phyloP scores from a whole-genome alignment of 2,888 invertebrate species.

The Habroteleia sp. region DNA sequence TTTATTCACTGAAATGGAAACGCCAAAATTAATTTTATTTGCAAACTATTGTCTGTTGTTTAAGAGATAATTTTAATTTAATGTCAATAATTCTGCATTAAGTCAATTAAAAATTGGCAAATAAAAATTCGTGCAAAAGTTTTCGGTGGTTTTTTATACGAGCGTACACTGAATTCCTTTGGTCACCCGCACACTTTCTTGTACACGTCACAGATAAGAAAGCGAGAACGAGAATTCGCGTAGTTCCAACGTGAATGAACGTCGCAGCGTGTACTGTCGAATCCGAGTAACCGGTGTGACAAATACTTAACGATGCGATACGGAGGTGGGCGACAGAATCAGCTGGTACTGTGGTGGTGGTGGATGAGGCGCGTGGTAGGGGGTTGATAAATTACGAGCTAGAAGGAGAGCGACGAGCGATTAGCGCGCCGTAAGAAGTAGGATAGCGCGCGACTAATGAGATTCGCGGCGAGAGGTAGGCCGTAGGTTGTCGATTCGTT shows the following conservation, averaged over 20 bases:
- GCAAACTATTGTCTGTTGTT: no score
- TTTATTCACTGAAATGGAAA: no score
- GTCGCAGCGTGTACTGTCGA: conserved; percentile 61
- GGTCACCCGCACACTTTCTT: background rate
- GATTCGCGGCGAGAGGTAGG: conserved; percentile 46
- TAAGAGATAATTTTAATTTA: no score
- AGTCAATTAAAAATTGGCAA: no score
- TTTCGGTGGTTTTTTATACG: no score
- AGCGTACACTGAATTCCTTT: no score
- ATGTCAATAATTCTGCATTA: no score
- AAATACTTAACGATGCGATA: conserved; percentile 66
- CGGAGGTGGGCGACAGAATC: conserved; percentile 57
- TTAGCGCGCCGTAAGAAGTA: background rate
- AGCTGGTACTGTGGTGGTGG: conserved; percentile 29
- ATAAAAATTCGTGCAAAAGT: no score
- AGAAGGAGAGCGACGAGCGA: conserved; percentile 1
- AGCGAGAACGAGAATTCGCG: conserved; percentile 20
- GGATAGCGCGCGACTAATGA: conserved; percentile 20
- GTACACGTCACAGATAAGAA: conserved; percentile 24
- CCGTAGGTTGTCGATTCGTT: conserved; percentile 29
- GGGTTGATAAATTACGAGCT: conserved; percentile 26
- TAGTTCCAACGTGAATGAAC: conserved; percentile 43
- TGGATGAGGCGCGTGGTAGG: conserved; percentile 3
- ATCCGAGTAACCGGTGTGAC: conserved; percentile 64
- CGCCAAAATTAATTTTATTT: no score